These are phyloP conservation scores for Rotaria socialis DNA, from an alignment of 2,888 invertebrate genomes.

Conservation along the genomic window DNA sequence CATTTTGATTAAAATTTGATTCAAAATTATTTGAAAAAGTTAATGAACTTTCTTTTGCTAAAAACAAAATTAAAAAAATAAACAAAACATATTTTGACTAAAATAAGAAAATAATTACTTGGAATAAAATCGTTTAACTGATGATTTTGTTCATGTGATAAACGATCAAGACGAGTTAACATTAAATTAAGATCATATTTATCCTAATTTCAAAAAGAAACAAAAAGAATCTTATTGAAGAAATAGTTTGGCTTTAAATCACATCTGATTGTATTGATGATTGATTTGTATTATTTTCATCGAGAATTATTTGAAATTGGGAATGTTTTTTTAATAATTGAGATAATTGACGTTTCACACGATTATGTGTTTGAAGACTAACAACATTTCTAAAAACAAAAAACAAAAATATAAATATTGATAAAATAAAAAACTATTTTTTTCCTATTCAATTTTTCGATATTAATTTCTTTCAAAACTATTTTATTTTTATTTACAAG, in stretches of 20 bases:
- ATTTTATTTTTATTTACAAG: no score
- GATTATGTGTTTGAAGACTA: slow-evolving; percentile 33
- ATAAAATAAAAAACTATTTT: no score
- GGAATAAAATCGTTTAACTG: slow-evolving; percentile 30
- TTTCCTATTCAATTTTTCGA: no score
- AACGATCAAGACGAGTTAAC: slow-evolving; percentile 36
- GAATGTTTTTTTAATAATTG: neutral
- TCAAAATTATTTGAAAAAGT: neutral
- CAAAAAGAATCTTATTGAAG: neutral
- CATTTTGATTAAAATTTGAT: neutral
- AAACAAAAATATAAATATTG: neutral
- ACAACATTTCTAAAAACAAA: neutral
- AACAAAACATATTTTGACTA: neutral
- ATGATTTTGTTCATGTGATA: slow-evolving; percentile 5
- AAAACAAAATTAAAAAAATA: neutral
- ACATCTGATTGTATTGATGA: neutral
- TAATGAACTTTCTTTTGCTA: neutral
- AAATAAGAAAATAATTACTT: neutral
- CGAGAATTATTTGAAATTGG: neutral
- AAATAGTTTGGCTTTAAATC: neutral
- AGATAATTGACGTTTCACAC: slow-evolving; percentile 15
- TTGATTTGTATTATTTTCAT: neutral
- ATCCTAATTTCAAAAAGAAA: neutral
- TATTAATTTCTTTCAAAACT: no score
- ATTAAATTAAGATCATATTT: slow-evolving; percentile 33